Percentiles rank a stretch among this genome's conserved stretches.
Conservation (phyloP, 1,140 invertebrate genomes). For the Yoshiicerus persimilis region DNA sequence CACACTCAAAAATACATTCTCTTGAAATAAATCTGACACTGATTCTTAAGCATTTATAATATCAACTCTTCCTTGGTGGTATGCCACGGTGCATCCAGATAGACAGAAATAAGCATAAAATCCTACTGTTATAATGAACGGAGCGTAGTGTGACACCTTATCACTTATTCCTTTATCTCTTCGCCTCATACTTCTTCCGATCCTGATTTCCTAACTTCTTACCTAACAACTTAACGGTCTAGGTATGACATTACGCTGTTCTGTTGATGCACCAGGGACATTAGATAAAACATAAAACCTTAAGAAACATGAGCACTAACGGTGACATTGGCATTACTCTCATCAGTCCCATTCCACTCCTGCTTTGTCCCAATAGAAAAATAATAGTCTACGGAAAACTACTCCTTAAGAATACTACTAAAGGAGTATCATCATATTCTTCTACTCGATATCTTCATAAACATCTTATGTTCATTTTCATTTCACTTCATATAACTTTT, state of each 20-base stretch:
- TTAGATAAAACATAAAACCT: constrained; percentile 18
- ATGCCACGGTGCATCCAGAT: no score
- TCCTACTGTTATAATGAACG: neutral
- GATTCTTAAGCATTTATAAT: neutral
- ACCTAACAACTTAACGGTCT: neutral
- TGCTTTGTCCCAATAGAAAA: neutral
- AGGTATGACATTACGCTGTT: neutral
- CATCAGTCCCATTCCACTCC: neutral
- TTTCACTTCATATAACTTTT: neutral
- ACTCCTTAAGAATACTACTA: neutral
- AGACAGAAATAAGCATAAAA: no score
- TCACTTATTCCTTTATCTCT: neutral
- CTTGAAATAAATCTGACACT: constrained; percentile 9
- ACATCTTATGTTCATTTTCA: neutral
- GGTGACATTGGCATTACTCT: constrained; percentile 15
- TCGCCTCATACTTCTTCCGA: neutral
- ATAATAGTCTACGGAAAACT: neutral
- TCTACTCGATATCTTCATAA: neutral
- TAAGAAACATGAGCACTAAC: constrained; percentile 11
- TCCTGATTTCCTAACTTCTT: neutral
- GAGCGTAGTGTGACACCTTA: neutral
- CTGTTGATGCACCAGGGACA: neutral
- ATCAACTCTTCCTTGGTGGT: neutral
- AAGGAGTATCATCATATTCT: neutral
- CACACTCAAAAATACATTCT: neutral